Evolutionary conservation across 2,113 vertebrate genomes (phyloP), one percentile per base, ranked within the genome.

Genomic region (Ceratotherium simum): DNA sequence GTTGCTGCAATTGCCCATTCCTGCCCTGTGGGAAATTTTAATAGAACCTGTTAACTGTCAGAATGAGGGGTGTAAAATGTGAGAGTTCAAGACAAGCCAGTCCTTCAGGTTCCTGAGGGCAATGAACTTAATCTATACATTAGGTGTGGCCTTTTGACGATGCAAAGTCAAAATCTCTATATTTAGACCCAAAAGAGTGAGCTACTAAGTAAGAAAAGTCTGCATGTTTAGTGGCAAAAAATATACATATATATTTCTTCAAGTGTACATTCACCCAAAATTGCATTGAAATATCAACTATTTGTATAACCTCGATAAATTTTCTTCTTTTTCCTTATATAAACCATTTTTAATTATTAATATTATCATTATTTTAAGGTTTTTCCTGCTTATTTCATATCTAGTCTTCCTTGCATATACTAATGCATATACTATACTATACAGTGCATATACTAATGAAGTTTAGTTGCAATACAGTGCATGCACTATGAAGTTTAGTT

Each of bases 11-110:
- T 21, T 39, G 39, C 21, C 64, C 39, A 46, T 48, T 58, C 82
- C 86, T n/a, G 17, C 58, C 78, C n/a, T 51, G 33, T 65, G 73
- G 51, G 46, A 90, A 25, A 54, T 87, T 97, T 96, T 96, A 95
- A 69, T 48, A 73, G 70, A 27, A 48, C 31, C 58, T 87, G 17
- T 83, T 79, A 86, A 90, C 56, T 81, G 72, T 65, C 42, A 5
- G 73, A 79, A 79, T 36, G 69, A 84, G 42, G 39, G 46, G 14
- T 67, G 18, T 56, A 62, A 89, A 36, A 46, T 4, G 33, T 64
- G n/a, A 94, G 54, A 80, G 81, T 6, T 62, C 76, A 96, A 69
- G 70, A 69, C 75, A 78, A 82, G 62, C 80, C 31, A 46, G 96
- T 93, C 70, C 72, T 91, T 95, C 51, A 36, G 27, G 80, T 65